Conservation (phyloP, 1,140 invertebrate genomes). For the Whitmania pigra region DNA sequence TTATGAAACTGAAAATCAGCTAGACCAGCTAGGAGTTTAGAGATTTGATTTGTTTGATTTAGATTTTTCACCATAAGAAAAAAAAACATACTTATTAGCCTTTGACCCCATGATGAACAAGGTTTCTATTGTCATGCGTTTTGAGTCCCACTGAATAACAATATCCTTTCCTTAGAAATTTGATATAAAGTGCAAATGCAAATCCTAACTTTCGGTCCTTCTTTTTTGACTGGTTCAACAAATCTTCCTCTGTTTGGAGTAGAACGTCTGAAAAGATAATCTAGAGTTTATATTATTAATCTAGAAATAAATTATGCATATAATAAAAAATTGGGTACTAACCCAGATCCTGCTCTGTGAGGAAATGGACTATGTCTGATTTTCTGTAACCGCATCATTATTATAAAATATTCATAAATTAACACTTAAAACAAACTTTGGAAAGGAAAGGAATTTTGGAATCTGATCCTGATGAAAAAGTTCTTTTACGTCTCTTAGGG, state of each 20-base stretch:
- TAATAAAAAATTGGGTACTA: too few relatives aligned
- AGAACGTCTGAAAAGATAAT: neutral
- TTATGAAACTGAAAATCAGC: neutral
- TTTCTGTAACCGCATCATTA: neutral
- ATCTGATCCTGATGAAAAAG: conserved; percentile 6
- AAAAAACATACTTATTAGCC: neutral
- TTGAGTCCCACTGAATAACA: conserved; percentile 6
- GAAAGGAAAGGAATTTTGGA: neutral
- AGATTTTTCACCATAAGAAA: neutral
- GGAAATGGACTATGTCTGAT: neutral
- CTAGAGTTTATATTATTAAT: neutral
- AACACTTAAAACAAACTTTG: conserved; percentile 1
- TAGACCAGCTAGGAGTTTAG: neutral
- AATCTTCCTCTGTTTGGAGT: neutral
- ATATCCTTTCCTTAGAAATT: neutral
- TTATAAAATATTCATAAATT: neutral
- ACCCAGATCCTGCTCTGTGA: conserved; percentile 1
- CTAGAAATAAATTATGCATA: neutral
- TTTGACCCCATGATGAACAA: conserved; percentile 5
- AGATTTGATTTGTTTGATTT: neutral
- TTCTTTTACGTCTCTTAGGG: neutral
- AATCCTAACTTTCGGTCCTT: conserved; percentile 3
- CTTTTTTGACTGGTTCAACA: conserved; percentile 1
- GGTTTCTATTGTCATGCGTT: conserved; percentile 7
- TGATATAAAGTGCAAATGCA: neutral